Evolutionary conservation across 2,113 vertebrate genomes (phyloP).

Genomic region (Hemicordylus capensis): DNA sequence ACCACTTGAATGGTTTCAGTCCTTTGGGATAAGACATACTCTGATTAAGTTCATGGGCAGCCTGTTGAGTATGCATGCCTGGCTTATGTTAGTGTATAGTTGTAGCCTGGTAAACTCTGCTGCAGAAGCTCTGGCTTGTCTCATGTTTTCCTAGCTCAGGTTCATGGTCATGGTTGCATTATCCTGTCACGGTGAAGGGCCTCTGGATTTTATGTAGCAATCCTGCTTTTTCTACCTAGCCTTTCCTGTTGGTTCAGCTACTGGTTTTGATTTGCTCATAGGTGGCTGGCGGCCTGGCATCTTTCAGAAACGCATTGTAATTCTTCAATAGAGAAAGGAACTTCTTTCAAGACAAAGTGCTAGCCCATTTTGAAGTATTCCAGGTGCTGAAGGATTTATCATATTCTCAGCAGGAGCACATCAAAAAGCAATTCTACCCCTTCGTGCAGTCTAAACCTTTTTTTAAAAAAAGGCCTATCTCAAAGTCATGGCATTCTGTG

Average conservation of each 20-base stretch:
- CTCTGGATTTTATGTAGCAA: not conserved
- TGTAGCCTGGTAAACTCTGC: not conserved
- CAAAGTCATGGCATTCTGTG: not conserved
- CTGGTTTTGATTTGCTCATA: constrained; percentile 7
- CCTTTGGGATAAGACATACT: not conserved
- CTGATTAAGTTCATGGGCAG: not conserved
- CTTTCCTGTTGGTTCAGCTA: not conserved
- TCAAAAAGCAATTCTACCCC: not conserved
- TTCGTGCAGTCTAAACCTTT: not conserved
- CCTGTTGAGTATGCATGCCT: not conserved
- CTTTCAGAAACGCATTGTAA: constrained; percentile 10
- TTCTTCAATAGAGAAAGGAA: not conserved
- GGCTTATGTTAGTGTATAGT: not conserved
- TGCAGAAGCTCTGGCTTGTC: not conserved
- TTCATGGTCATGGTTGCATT: not conserved
- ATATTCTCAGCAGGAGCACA: not conserved
- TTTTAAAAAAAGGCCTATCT: not conserved
- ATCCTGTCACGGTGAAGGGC: not conserved
- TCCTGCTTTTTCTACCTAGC: not conserved
- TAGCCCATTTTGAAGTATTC: constrained; percentile 1
- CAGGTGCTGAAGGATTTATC: not conserved
- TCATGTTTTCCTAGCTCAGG: not conserved
- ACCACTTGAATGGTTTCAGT: not conserved
- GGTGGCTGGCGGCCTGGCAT: not conserved
- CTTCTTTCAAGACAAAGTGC: not conserved